Percentiles rank a stretch among this genome's conserved stretches.
Conservation (phyloP, 1,140 invertebrate genomes). For the Scaptomyza hsui region DNA sequence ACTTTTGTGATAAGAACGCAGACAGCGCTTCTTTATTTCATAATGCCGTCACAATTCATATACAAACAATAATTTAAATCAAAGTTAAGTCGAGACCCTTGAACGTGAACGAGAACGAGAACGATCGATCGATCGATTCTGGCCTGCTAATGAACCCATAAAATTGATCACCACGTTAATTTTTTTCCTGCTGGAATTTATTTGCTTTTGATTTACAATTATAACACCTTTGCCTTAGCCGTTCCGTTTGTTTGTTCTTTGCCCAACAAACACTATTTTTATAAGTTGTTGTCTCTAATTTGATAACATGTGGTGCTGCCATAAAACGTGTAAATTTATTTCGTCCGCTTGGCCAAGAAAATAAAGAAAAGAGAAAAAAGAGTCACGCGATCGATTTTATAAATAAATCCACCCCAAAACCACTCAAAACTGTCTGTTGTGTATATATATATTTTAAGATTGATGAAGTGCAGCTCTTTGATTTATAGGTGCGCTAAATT, state of each 20-base stretch:
- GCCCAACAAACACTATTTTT: conserved; percentile 21
- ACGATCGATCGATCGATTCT: conserved; percentile 65
- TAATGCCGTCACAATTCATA: conserved; percentile 38
- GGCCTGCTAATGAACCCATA: conserved; percentile 75
- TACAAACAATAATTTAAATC: conserved; percentile 77
- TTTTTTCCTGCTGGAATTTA: conserved; percentile 50
- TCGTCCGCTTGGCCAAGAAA: conserved; percentile 1
- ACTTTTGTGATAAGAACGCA: conserved; percentile 42
- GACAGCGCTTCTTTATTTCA: conserved; percentile 11
- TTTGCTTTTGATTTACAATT: conserved; percentile 51
- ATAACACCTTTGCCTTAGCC: conserved; percentile 70
- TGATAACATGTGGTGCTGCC: conserved; percentile 52
- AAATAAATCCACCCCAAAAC: conserved; percentile 1
- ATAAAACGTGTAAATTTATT: conserved; percentile 77
- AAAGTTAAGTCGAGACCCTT: conserved; percentile 62
- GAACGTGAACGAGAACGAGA: conserved; percentile 25
- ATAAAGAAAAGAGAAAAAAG: conserved; percentile 12
- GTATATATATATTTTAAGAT: neutral
- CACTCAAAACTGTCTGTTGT: neutral
- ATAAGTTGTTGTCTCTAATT: conserved; percentile 27
- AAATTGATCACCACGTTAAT: conserved; percentile 81
- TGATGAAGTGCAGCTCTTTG: neutral
- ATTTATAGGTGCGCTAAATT: neutral
- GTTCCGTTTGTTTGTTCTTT: conserved; percentile 19
- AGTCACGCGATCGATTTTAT: conserved; percentile 62